phyloP scores from a whole-genome alignment of 1,140 invertebrate genomes.

The Drosophila gunungcola region DNA sequence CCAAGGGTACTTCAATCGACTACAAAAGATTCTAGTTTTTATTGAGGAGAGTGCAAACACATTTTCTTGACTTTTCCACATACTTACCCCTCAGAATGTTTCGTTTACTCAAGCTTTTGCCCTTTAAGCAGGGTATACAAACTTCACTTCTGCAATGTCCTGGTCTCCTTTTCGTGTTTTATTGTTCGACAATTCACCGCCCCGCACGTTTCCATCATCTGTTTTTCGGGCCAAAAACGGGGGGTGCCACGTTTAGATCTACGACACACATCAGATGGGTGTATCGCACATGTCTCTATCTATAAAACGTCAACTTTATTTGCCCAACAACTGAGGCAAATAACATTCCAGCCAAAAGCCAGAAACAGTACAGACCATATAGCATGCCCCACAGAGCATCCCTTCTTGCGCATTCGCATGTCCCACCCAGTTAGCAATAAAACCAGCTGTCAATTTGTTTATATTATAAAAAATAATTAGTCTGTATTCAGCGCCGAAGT shows the following conservation, averaged over 20 bases:
- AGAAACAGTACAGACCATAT: constrained; percentile 1
- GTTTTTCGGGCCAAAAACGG: constrained; percentile 10
- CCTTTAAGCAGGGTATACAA: constrained; percentile 49
- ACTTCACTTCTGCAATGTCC: constrained; percentile 35
- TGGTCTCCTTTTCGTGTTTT: constrained; percentile 62
- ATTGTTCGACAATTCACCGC: constrained; percentile 63
- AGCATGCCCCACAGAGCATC: constrained; percentile 3
- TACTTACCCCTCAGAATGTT: constrained; percentile 20
- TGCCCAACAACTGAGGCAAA: constrained; percentile 70
- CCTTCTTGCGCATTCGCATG: constrained; percentile 1
- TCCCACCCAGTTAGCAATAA: constrained; percentile 58
- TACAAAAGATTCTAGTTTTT: constrained; percentile 35
- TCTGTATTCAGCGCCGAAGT: constrained; percentile 80
- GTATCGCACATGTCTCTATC: constrained; percentile 76
- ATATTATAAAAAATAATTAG: constrained; percentile 83
- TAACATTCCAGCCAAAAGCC: constrained; percentile 12
- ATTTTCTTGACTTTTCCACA: constrained; percentile 25
- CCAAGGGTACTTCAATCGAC: constrained; percentile 18
- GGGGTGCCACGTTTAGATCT: constrained; percentile 51
- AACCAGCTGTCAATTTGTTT: constrained; percentile 81
- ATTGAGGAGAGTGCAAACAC: constrained; percentile 32
- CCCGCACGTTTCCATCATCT: constrained; percentile 47
- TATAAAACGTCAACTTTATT: constrained; percentile 82
- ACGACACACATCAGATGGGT: constrained; percentile 37
- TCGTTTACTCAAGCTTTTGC: constrained; percentile 33